Conservation (phyloP, 2,888 invertebrate genomes). For the Petrophora chlorosata region DNA sequence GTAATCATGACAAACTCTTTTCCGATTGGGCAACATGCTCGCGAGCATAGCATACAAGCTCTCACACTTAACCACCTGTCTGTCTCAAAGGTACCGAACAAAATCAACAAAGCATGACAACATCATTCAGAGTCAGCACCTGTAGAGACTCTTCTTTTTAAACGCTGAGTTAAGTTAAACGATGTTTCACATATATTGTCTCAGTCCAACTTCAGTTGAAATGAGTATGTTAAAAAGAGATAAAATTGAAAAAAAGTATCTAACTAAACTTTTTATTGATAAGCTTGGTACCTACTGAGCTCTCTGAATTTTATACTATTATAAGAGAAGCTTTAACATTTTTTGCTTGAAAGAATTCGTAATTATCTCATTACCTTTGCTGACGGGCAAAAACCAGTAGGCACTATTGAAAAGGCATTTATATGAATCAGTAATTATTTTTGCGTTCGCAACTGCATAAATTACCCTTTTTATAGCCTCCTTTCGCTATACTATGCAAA, state of each 20-base stretch:
- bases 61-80: constrained; percentile 22
- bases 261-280: too few relatives aligned
- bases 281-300: too few relatives aligned
- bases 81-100: constrained; percentile 35
- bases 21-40: background rate
- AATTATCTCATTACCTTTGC: constrained; percentile 33
- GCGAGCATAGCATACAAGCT: background rate
- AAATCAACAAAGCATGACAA: constrained; percentile 55
- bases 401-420: background rate
- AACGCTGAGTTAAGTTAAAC: background rate
- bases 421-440: too few relatives aligned
- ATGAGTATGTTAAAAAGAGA: too few relatives aligned
- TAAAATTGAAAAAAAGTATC: too few relatives aligned
- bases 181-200: too few relatives aligned
- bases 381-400: constrained; percentile 25
- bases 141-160: constrained; percentile 10
- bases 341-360: constrained; percentile 25
- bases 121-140: constrained; percentile 42
- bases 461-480: too few relatives aligned
- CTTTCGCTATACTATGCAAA: too few relatives aligned
- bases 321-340: constrained; percentile 27
- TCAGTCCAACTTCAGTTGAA: too few relatives aligned
- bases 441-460: too few relatives aligned
- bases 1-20: too few relatives aligned
- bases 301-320: constrained; percentile 47